Evolutionary conservation across 2,797 vertebrate genomes (phyloP).

Genomic region (Orientallactaga sibirica): DNA sequence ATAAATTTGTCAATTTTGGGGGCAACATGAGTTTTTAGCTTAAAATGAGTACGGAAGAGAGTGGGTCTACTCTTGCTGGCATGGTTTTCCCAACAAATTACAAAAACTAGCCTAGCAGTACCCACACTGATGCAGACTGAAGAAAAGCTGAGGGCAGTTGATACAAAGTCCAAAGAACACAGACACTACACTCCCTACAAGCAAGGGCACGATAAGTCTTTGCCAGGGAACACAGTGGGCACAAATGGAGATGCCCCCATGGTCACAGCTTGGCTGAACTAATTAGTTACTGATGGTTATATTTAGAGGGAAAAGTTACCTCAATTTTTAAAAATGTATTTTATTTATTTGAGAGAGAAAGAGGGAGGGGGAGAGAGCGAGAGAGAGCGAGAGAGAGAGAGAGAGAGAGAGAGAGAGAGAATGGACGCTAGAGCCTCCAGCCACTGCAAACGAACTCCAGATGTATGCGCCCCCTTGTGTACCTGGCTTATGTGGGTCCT

Average conservation of each 20-base stretch:
- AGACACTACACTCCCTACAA: too few relatives aligned
- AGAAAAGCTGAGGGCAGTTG: neutral
- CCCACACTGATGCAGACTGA: fast-evolving
- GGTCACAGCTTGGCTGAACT: neutral
- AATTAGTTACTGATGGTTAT: neutral
- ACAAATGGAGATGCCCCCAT: neutral
- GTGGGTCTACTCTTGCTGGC: neutral
- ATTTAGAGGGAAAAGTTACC: conserved; percentile 29
- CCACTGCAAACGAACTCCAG: too few relatives aligned
- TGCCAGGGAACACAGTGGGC: neutral
- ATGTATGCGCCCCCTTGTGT: too few relatives aligned
- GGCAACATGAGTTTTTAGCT: neutral
- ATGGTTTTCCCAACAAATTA: neutral
- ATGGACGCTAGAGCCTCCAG: too few relatives aligned
- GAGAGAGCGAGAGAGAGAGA: too few relatives aligned
- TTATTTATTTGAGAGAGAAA: too few relatives aligned
- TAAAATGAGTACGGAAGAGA: neutral
- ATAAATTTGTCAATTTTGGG: neutral
- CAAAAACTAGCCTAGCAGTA: neutral
- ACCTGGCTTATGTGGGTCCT: too few relatives aligned
- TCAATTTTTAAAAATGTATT: neutral
- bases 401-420: too few relatives aligned
- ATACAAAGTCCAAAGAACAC: neutral
- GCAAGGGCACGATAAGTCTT: neutral
- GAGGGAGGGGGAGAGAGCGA: too few relatives aligned